Evolutionary conservation across 1,140 invertebrate genomes (phyloP), one percentile per base, ranked within the genome.

Genomic region (Megalonaias nervosa): DNA sequence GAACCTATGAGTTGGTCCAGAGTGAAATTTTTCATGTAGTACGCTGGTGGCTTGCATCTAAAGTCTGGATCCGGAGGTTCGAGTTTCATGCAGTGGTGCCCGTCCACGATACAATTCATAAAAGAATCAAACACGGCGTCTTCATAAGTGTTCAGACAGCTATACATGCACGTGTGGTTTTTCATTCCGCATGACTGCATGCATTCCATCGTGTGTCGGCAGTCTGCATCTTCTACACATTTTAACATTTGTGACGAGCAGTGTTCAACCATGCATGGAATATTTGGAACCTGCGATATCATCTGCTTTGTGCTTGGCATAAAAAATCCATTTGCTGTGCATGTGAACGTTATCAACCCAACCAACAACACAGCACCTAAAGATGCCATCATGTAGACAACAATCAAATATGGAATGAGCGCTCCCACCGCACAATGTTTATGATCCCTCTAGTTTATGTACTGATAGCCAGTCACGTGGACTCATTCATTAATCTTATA

Each of bases 91-190:
- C 82, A 84, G 23, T 84, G 64, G 58, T 81, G 23, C 48, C 81
- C 77, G 19, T 74, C 75, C 11, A 77, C 78, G 6, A 77, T 71
- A 72, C 82, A 84, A 67, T 81, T 81, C 80, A 81, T 84, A 19
- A 84, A 80, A 38, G 61, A 60, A 56, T 84, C 82, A 73, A 80
- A 84, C 19, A 75, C 67, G 21, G 71, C 77, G 59, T 84, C 73
- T 59, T 81, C 82, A 57, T 84, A 80, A 1, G 80, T 81, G 59
- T 81, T 81, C 16, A 84, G 48, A 69, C 82, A 84, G 23, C 76
- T 70, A 67, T 74, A 84, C 75, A 80, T 68, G 59, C 82, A 84
- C 3, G 74, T 84, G 19, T 81, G 74, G 67, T 84, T 84, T 21
- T 71, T 65, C 17, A 60, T 55, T 57, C 75, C 82, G 65, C 82